Evolutionary conservation across 2,797 vertebrate genomes (phyloP).

Genomic region (Avahi laniger): DNA sequence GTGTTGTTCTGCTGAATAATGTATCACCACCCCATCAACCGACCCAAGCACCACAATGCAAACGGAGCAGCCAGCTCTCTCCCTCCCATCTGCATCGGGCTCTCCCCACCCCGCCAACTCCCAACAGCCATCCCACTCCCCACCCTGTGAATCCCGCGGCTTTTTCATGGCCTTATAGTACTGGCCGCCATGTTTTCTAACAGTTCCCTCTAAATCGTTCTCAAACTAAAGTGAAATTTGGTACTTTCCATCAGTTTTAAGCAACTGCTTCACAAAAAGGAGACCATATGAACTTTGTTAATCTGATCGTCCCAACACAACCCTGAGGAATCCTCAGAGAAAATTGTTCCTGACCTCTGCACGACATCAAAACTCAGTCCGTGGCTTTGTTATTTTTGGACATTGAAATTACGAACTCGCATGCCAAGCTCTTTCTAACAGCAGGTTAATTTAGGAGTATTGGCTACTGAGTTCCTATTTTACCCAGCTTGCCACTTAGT

Average conservation of each 20-base stretch:
- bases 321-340: not conserved
- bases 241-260: not conserved
- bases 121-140: accelerated
- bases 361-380: not conserved
- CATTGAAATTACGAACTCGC: not conserved
- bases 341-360: slow-evolving; percentile 29
- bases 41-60: not conserved
- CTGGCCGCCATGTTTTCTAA: not conserved
- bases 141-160: not conserved
- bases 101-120: not conserved
- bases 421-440: not conserved
- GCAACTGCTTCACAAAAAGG: not conserved
- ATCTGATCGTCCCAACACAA: not conserved
- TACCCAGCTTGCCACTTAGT: not conserved
- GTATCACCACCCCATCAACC: not conserved
- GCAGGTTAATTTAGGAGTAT: slow-evolving; percentile 36
- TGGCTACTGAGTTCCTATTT: not conserved
- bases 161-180: not conserved
- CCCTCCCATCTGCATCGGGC: not conserved
- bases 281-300: not conserved
- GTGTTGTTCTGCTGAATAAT: slow-evolving; percentile 29
- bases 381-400: slow-evolving; percentile 39
- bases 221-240: not conserved
- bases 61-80: not conserved
- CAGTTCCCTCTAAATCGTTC: not conserved